Conservation (phyloP, 2,113 vertebrate species). For the Apodemus speciosus region DNA sequence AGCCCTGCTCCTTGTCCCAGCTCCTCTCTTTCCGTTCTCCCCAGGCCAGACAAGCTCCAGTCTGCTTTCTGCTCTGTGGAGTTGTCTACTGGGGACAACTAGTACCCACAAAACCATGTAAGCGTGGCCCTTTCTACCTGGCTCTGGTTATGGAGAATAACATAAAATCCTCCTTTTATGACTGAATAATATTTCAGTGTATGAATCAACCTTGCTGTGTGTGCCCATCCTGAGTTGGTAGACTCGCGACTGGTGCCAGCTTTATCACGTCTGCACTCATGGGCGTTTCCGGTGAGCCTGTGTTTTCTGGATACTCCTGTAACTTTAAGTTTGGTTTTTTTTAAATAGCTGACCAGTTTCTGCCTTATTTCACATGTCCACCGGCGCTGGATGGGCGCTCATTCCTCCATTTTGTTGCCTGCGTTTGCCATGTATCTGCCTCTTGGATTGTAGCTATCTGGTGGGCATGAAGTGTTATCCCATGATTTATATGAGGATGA, state of each 20-base stretch:
- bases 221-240: neutral
- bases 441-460: neutral
- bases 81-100: neutral
- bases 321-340: neutral
- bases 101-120: neutral
- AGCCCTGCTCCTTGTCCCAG: neutral
- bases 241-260: too few species aligned
- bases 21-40: neutral
- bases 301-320: neutral
- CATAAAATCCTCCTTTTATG: neutral
- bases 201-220: neutral
- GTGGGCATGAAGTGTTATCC: neutral
- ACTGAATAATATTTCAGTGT: neutral
- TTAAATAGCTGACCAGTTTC: neutral
- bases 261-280: neutral
- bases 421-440: neutral
- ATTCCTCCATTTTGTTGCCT: neutral
- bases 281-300: neutral
- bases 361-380: neutral
- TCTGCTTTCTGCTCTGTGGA: neutral
- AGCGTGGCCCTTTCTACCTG: neutral
- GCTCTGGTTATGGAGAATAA: neutral
- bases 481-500: neutral
- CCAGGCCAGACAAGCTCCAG: neutral
- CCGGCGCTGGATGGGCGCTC: neutral